A percentile compares a stretch with the other conserved stretches of the same genome.
These are phyloP conservation scores for Scaptomyza cyrtandrae DNA, from an alignment of 2,888 invertebrate genomes.

Conservation along the genomic window DNA sequence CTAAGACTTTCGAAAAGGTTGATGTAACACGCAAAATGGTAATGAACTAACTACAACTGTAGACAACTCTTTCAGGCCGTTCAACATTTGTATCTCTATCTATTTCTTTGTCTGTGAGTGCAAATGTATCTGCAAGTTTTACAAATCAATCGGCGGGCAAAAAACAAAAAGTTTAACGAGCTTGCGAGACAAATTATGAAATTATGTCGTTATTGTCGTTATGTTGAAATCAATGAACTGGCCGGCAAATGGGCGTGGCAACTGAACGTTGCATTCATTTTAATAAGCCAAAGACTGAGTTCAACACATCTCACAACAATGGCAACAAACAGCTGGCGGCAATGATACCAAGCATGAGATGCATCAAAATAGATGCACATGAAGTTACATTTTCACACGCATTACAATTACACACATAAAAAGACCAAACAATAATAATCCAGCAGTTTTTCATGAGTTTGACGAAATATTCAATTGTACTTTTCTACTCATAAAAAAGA, in stretches of 20 bases:
- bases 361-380: conserved; percentile 31
- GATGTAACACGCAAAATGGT: conserved; percentile 57
- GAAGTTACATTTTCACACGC: conserved; percentile 58
- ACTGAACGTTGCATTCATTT: conserved; percentile 39
- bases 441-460: conserved; percentile 25
- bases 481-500: conserved; percentile 12
- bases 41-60: conserved; percentile 46
- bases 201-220: conserved; percentile 56
- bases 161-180: conserved; percentile 28
- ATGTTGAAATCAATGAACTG: conserved; percentile 75
- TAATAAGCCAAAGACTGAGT: conserved; percentile 47
- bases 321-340: conserved; percentile 35
- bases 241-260: conserved; percentile 21
- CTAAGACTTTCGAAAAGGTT: conserved; percentile 52
- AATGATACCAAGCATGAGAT: conserved; percentile 24
- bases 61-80: conserved; percentile 14
- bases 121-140: conserved; percentile 13
- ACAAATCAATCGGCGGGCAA: conserved; percentile 59
- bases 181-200: conserved; percentile 31
- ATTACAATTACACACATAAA: conserved; percentile 37
- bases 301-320: conserved; percentile 62
- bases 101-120: neutral
- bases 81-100: conserved; percentile 4
- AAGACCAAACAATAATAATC: conserved; percentile 21
- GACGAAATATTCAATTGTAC: conserved; percentile 40